Conservation (phyloP, 2,113 vertebrate species). For the Sapayoa aenigma region DNA sequence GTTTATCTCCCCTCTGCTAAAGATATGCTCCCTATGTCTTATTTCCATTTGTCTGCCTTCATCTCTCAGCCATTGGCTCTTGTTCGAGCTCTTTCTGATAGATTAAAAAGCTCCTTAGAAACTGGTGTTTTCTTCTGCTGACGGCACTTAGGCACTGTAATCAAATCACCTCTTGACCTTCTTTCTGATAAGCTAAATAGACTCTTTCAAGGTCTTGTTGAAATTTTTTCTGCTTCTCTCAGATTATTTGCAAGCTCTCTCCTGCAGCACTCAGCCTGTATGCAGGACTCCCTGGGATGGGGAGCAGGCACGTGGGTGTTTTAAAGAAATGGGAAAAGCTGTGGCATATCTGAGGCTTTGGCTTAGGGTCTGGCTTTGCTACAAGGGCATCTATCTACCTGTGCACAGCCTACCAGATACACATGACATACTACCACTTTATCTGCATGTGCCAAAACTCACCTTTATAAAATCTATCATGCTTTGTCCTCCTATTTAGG, state of each 20-base stretch:
- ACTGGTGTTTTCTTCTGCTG: conserved; percentile 40
- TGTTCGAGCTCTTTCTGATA: not conserved
- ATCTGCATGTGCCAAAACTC: not conserved
- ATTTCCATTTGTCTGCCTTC: conserved; percentile 58
- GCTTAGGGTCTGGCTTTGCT: not conserved
- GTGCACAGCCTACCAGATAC: not conserved
- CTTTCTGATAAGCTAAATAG: conserved; percentile 59
- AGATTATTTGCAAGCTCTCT: conserved; percentile 32
- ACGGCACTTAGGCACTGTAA: conserved; percentile 42
- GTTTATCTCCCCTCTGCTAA: conserved; percentile 4
- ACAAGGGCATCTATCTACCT: not conserved
- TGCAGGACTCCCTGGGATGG: not conserved
- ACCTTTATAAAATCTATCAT: not conserved
- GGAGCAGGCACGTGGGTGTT: not conserved
- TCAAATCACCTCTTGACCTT: conserved; percentile 65
- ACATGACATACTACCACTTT: not conserved
- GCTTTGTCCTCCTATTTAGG: not conserved
- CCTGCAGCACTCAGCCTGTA: not conserved
- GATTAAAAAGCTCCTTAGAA: conserved; percentile 63
- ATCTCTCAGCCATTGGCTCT: conserved; percentile 26
- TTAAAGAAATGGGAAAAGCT: not conserved
- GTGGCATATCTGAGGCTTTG: not conserved
- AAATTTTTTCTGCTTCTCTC: conserved; percentile 28
- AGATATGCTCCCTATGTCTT: conserved; percentile 11
- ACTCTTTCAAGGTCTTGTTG: conserved; percentile 26